Evolutionary conservation across 1,140 invertebrate genomes (phyloP).

Genomic region (Orius laevigatus): DNA sequence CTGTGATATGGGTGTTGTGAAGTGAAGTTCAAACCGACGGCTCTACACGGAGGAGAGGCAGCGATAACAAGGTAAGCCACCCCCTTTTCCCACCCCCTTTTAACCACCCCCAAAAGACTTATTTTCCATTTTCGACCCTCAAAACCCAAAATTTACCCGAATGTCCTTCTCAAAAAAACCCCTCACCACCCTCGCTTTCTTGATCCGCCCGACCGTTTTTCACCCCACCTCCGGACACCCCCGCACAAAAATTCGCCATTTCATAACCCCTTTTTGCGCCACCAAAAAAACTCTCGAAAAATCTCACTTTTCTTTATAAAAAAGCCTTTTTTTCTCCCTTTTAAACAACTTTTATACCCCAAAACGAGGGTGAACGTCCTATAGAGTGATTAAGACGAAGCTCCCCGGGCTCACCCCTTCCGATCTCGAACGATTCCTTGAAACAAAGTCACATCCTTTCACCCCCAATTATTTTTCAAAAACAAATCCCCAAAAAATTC

Average conservation of each 20-base stretch:
- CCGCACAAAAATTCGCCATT: neutral
- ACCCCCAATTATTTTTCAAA: neutral
- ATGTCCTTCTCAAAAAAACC: neutral
- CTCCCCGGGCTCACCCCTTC: neutral
- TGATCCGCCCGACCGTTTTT: conserved; percentile 4
- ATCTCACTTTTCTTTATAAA: too few species aligned
- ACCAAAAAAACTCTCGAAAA: neutral
- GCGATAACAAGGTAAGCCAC: conserved; percentile 7
- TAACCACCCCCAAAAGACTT: neutral
- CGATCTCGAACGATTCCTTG: neutral
- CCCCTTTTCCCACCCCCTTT: conserved; percentile 9
- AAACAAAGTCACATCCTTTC: neutral
- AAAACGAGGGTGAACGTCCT: neutral
- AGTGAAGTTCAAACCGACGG: conserved; percentile 4
- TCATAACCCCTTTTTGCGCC: neutral
- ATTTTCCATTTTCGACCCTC: neutral
- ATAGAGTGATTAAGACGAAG: neutral
- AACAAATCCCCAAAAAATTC: conserved; percentile 1
- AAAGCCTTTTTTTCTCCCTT: neutral
- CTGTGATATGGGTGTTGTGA: conserved; percentile 14
- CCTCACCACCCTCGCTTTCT: neutral
- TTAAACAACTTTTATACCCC: neutral
- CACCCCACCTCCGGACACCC: conserved; percentile 1
- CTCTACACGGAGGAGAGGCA: neutral
- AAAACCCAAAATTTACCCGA: neutral